Conservation (phyloP, 1,140 invertebrate genomes). For the Catajapyx aquilonaris region DNA sequence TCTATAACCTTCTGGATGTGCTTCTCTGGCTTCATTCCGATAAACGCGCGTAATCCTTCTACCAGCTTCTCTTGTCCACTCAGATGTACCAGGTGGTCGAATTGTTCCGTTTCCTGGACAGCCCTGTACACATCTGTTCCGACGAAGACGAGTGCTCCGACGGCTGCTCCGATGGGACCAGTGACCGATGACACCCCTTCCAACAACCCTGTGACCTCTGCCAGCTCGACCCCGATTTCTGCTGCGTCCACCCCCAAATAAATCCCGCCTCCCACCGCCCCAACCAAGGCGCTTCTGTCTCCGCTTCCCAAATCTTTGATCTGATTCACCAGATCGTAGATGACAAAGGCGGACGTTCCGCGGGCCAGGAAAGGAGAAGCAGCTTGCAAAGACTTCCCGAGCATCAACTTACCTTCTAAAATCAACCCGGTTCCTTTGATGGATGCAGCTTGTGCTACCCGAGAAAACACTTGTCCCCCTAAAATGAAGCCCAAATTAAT, state of each 20-base stretch:
- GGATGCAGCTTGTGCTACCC: background rate
- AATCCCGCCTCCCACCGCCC: background rate
- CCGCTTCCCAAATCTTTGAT: slow-evolving; percentile 1
- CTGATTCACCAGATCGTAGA: slow-evolving; percentile 3
- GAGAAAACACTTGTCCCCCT: background rate
- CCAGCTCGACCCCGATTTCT: slow-evolving; percentile 1
- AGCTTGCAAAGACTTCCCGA: slow-evolving; percentile 1
- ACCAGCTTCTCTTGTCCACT: background rate
- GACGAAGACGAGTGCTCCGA: slow-evolving; percentile 1
- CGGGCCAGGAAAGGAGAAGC: slow-evolving; percentile 2
- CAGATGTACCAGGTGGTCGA: too few species aligned
- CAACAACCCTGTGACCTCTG: background rate
- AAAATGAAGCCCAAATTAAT: background rate
- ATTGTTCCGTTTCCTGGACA: background rate
- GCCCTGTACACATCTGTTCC: background rate
- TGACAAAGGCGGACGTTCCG: slow-evolving; percentile 2
- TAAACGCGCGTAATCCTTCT: background rate
- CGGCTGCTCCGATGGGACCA: slow-evolving; percentile 1
- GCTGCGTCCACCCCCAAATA: slow-evolving; percentile 1
- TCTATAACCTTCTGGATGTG: background rate
- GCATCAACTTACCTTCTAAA: slow-evolving; percentile 1
- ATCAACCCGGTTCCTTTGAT: too few species aligned
- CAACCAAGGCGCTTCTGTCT: background rate
- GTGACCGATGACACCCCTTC: slow-evolving; percentile 1
- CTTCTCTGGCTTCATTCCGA: background rate